Base-by-base conservation (phyloP, 2,888 invertebrate genomes). In the Lacanobia oleracea region DNA sequence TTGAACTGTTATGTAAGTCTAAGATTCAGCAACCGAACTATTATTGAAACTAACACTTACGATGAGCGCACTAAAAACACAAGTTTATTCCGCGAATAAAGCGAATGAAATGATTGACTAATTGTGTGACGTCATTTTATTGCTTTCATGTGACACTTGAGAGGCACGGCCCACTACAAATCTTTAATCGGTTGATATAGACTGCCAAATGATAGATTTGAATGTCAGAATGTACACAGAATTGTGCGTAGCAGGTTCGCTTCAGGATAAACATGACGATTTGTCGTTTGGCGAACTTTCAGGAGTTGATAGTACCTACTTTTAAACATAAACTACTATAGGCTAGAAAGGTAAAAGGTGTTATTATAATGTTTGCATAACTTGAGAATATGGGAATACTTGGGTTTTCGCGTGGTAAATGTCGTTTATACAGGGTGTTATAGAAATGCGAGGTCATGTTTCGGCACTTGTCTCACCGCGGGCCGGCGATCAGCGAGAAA, bases 71-170 rank as follows among this genome's bases (percentile, higher is more conserved):
- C n/a, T n/a, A n/a, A n/a, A n/a, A n/a, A n/a, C n/a, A n/a, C n/a
- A n/a, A n/a, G n/a, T n/a, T n/a, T n/a, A n/a, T n/a, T n/a, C n/a
- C 48, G 48, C 51, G 56, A 54, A 75, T 65, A 70, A 67, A 77
- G 33, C 62, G 33, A 63, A 56, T 63, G 2, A 59, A 81, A 63
- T 68, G 69, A 78, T 81, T 69, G 78, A 81, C 62, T 81, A 61
- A 78, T 78, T 61, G 54, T 43, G 21, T 76, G 78, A 79, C 78
- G 82, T 64, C 54, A 67, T 48, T 77, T 79, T 63, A 79, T 79
- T 63, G 79, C 78, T 71, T 71, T 82, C 82, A 77, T 82, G 79
- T 79, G 79, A 77, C 78, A 71, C 69, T 65, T 51, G 9, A 59
- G 51, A 66, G 5, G 51, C 37, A 70, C 43, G 51, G 59, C 53